phyloP scores from a whole-genome alignment of 1,140 invertebrate species.

The Uloborus diversus region DNA sequence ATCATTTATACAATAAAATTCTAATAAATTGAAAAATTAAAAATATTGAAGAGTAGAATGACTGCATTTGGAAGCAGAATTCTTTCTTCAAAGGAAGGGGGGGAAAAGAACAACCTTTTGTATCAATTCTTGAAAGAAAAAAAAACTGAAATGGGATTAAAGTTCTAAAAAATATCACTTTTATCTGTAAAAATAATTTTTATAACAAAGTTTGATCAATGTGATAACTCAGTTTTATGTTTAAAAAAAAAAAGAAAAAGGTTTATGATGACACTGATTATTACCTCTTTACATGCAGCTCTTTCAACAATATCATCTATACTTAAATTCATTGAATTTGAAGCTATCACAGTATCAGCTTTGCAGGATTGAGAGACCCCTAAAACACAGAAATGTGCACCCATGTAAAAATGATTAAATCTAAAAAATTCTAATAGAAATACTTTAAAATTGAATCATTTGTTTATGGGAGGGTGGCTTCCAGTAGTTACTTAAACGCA shows the following conservation, averaged over 20 bases:
- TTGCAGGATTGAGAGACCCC: conserved; percentile 65
- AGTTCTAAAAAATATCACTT: not conserved
- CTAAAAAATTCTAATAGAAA: not conserved
- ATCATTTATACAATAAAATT: too few relatives aligned
- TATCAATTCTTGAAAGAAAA: not conserved
- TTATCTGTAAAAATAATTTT: not conserved
- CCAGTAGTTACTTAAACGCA: too few relatives aligned
- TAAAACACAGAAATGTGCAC: conserved; percentile 51
- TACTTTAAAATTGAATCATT: too few relatives aligned
- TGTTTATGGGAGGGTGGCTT: too few relatives aligned
- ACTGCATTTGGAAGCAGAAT: too few relatives aligned
- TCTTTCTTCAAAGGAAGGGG: too few relatives aligned
- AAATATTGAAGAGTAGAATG: too few relatives aligned
- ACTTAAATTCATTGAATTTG: conserved; percentile 65
- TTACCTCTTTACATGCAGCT: conserved; percentile 64
- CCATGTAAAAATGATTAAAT: not conserved
- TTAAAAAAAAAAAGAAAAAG: not conserved
- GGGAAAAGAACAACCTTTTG: too few relatives aligned
- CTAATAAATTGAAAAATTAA: too few relatives aligned
- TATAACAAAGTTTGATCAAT: not conserved
- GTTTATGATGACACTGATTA: conserved; percentile 7
- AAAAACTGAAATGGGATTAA: not conserved
- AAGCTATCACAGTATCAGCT: conserved; percentile 64
- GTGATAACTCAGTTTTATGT: not conserved
- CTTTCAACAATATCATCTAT: conserved; percentile 63